phyloP scores from a whole-genome alignment of 2,797 vertebrate genomes.

The Pseudocheirus occidentalis region DNA sequence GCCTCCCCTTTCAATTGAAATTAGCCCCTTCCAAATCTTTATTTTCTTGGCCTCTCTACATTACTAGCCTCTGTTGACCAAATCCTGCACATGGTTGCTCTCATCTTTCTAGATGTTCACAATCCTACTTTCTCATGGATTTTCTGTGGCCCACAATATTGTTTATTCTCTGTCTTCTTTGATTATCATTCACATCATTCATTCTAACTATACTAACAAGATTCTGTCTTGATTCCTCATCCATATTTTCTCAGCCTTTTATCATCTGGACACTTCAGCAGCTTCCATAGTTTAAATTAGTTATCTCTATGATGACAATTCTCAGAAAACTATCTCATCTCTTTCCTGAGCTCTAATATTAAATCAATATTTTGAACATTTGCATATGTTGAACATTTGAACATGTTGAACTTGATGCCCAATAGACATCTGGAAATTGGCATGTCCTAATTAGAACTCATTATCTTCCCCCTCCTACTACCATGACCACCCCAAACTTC shows the following conservation, averaged over 20 bases:
- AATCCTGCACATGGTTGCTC: not conserved
- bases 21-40: not conserved
- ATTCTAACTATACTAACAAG: not conserved
- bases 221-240: not conserved
- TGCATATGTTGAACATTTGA: too few relatives aligned
- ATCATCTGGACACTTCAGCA: not conserved
- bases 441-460: too few relatives aligned
- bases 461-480: too few relatives aligned
- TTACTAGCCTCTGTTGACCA: not conserved
- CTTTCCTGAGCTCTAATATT: not conserved
- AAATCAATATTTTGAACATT: too few relatives aligned
- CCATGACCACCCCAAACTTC: too few relatives aligned
- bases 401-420: not conserved
- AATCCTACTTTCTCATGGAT: not conserved
- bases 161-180: not conserved
- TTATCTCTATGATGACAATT: not conserved
- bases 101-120: not conserved
- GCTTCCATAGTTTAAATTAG: not conserved
- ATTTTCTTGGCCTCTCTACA: not conserved
- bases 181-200: not conserved
- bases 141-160: not conserved
- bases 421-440: not conserved
- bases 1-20: too few relatives aligned
- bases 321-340: not conserved
- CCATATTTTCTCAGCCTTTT: not conserved